phyloP scores from a whole-genome alignment of 2,888 invertebrate species.

The Eupithecia vulgata region DNA sequence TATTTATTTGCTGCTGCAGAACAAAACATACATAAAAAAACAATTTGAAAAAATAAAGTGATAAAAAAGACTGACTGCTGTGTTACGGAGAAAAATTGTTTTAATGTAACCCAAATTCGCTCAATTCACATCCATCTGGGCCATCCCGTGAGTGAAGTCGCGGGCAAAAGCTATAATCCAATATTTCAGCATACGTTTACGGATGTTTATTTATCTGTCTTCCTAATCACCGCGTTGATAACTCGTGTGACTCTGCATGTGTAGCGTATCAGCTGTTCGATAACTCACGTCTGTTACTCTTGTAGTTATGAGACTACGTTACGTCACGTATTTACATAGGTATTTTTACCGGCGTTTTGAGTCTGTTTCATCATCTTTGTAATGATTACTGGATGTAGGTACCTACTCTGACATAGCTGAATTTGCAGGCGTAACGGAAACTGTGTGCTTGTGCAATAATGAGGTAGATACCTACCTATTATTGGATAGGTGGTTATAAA shows the following conservation, averaged over 20 bases:
- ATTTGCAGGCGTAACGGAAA: too few relatives aligned
- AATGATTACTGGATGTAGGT: neutral
- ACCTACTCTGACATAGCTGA: too few relatives aligned
- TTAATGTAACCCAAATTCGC: too few relatives aligned
- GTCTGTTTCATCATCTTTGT: neutral
- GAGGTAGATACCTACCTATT: too few relatives aligned
- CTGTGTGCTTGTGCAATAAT: too few relatives aligned
- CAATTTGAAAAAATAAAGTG: too few relatives aligned
- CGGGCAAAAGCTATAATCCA: neutral
- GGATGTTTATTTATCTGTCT: slow-evolving; percentile 23
- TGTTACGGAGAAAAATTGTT: too few relatives aligned
- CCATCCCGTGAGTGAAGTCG: neutral
- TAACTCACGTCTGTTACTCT: neutral
- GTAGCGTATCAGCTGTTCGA: slow-evolving; percentile 24
- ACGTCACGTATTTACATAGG: neutral
- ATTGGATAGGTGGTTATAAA: too few relatives aligned
- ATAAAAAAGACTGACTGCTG: too few relatives aligned
- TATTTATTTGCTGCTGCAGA: too few relatives aligned
- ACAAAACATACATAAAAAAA: too few relatives aligned
- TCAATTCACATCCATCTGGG: too few relatives aligned
- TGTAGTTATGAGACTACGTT: neutral
- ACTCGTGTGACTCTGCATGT: slow-evolving; percentile 10
- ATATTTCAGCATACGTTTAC: neutral
- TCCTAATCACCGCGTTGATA: slow-evolving; percentile 13
- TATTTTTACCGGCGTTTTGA: neutral